Base-by-base conservation (phyloP, 1,140 invertebrate species). In the Littorina saxatilis region DNA sequence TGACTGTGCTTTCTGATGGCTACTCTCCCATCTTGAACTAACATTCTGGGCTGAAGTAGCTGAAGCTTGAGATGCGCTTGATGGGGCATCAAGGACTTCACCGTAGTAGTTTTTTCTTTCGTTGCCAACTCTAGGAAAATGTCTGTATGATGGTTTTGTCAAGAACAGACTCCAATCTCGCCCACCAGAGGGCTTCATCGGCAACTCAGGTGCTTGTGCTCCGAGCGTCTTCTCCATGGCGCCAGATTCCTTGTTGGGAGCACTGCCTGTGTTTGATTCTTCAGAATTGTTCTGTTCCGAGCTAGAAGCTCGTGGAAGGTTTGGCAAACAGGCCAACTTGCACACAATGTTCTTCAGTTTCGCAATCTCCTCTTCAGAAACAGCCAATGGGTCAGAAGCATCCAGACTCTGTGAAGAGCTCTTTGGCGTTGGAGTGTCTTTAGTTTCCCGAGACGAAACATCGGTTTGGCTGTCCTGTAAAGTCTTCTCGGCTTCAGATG, bases 291-390 rank as follows among this genome's bases (percentile, higher is more conserved):
- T 17, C 43, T 47, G 5, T 47, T 47, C 43, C 43, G 43, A 47
- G 7, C 17, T n/a, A n/a, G n/a, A n/a, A n/a, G n/a, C n/a, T n/a
- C 27, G 37, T 68, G 9, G 23, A 32, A 68, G 66, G 43, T 47
- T 5, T 47, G 43, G 66, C 66, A 39, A 23, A 35, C 11, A 29
- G 5, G 61, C 35, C 61, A 63, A 32, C 61, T 63, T 27, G 17
- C 61, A 68, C 35, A 68, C 66, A 40, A 68, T 68, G 66, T 68
- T 17, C 23, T 68, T 68, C 4, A 68, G 66, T 68, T 68, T 68
- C 17, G 32, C 35, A 5, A 68, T 68, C 35, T 68, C 66, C 23
- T 68, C 66, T 23, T 68, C 66, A 7, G 66, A 39, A 40, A 68
- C 23, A 5, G 66, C 66, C 13, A 35, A 13, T 5, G 39, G 32